Conservation (phyloP, 2,113 vertebrate genomes). For the Muscicapa adusta region DNA sequence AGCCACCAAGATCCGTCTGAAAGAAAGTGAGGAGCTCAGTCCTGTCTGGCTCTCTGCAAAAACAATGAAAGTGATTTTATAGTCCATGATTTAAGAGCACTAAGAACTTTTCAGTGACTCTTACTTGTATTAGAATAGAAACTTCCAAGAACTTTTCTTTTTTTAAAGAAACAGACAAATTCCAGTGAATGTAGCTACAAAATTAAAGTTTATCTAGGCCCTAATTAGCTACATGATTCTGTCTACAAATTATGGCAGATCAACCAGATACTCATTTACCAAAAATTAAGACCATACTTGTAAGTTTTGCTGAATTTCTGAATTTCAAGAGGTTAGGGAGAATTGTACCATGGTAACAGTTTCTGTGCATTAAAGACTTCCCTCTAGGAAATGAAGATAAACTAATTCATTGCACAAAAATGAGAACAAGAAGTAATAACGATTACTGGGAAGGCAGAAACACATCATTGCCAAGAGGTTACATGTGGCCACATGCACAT, state of each 20-base stretch:
- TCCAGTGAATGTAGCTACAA: background rate
- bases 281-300: background rate
- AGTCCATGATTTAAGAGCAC: background rate
- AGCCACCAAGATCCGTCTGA: conserved; percentile 90
- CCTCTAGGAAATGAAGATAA: background rate
- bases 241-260: background rate
- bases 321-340: background rate
- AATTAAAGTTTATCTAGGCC: background rate
- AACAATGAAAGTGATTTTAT: background rate
- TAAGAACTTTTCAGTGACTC: background rate
- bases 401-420: background rate
- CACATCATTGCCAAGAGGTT: background rate
- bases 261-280: background rate
- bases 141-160: background rate
- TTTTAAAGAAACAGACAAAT: background rate
- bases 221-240: background rate
- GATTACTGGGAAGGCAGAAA: background rate
- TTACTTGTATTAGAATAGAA: background rate
- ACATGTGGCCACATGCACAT: background rate
- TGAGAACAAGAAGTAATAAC: background rate
- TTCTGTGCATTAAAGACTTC: background rate
- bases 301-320: background rate
- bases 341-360: background rate
- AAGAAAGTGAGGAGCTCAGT: conserved; percentile 89
- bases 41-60: conserved; percentile 81